Evolutionary conservation across 2,113 vertebrate species (phyloP), one percentile per base, ranked within the genome.

Genomic region (Cnemophilus loriae): DNA sequence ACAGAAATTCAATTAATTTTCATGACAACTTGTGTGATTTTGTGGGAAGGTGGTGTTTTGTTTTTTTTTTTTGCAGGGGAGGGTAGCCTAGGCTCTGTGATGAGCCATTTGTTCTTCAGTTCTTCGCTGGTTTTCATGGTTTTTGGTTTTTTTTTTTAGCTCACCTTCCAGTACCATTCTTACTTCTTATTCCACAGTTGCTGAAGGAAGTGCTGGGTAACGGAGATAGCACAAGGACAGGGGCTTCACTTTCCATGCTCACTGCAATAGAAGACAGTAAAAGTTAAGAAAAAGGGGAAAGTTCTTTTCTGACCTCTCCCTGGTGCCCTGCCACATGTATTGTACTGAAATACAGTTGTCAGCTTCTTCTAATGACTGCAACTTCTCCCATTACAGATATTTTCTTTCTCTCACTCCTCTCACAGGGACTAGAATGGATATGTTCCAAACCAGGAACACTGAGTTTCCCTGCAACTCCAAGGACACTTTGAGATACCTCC

Each of bases 61-160:
- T 6, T 4, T 28, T 33, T 13, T 3, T 37, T 42, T 77, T 57
- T 32, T 32, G 2, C 0, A 0, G 8, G 2, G 3, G 3, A 39
- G 3, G 3, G 5, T 47, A 14, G 16, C 13, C 15, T 68, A 37
- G 20, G 6, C 3, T 60, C 3, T 71, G 5, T 20, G 23, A 11
- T 74, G 71, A 88, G 13, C 11, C 3, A 9, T 73, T 76, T 52
- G 2, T 93, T 87, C n/a, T 28, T 82, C 24, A 7, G 4, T 44
- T 80, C 55, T 63, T 83, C n/a, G 13, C 16, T 47, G 13, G 6
- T 63, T 79, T 44, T 79, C 33, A 13, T 59, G 13, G 1, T 35
- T n/a, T n/a, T n/a, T n/a, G n/a, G 41, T 44, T 70, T 56, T 57
- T 88, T n/a, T 46, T 90, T 78, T 67, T 68, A 50, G 2, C 11